These are phyloP conservation scores for Phasianus colchicus DNA, from an alignment of 2,113 vertebrate species.

Conservation along the genomic window DNA sequence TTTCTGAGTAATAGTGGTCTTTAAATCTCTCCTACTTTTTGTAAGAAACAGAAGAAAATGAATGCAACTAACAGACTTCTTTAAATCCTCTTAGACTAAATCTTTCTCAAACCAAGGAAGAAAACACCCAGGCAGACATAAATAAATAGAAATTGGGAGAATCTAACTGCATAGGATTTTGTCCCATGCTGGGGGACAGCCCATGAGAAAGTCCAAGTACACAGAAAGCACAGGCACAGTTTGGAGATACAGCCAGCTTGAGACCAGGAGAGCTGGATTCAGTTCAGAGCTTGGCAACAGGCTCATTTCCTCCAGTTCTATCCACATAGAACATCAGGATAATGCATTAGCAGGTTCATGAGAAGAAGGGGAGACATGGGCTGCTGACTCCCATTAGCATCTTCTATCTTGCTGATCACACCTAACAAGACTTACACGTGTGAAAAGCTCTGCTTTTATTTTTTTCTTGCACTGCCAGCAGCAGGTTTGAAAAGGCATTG, in stretches of 20 bases:
- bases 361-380: rapidly evolving
- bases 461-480: background rate
- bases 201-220: rapidly evolving
- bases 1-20: background rate
- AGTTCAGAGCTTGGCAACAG: background rate
- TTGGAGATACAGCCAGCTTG: background rate
- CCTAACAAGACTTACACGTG: background rate
- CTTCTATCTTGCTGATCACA: background rate
- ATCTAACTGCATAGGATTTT: background rate
- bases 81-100: background rate
- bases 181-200: background rate
- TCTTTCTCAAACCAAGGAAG: background rate
- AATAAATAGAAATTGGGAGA: background rate
- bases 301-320: background rate
- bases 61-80: background rate
- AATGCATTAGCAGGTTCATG: background rate
- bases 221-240: background rate
- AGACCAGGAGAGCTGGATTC: background rate
- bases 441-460: background rate
- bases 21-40: background rate
- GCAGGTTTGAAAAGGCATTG: background rate
- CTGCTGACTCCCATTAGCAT: background rate
- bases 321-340: background rate
- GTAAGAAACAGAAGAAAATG: background rate
- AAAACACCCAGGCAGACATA: background rate